These are phyloP conservation scores for Thaleichthys pacificus DNA, from an alignment of 2,797 vertebrate genomes.

Conservation along the genomic window DNA sequence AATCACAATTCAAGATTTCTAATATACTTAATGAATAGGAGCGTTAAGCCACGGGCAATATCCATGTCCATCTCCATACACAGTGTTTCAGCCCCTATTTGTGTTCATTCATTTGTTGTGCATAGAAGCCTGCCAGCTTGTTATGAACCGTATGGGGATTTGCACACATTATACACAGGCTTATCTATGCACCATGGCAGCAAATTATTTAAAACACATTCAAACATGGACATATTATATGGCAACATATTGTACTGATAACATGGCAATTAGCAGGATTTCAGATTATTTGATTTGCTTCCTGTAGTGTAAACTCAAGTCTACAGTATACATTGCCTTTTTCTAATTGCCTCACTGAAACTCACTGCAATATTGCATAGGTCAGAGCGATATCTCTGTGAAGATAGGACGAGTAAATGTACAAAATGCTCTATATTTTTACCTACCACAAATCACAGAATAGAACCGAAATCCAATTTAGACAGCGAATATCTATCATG, in stretches of 20 bases:
- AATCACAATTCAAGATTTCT: conserved; percentile 53
- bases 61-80: conserved; percentile 17
- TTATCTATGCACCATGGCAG: background rate
- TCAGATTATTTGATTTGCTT: too few species aligned
- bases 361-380: background rate
- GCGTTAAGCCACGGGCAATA: conserved; percentile 47
- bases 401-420: background rate
- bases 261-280: background rate
- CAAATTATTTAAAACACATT: background rate
- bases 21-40: conserved; percentile 62
- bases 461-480: conserved; percentile 11
- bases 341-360: too few species aligned
- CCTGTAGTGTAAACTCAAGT: too few species aligned
- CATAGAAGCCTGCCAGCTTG: background rate
- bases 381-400: background rate
- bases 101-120: conserved; percentile 1
- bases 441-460: conserved; percentile 8
- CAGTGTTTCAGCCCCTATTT: conserved; percentile 21
- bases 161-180: background rate
- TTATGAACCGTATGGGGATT: background rate
- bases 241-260: background rate
- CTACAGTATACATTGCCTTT: too few species aligned
- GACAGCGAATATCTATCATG: conserved; percentile 4
- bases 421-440: conserved; percentile 11
- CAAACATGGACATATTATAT: background rate